A percentile compares a stretch with the other conserved stretches of the same genome.
Evolutionary conservation across 1,140 invertebrate genomes (phyloP).

Genomic region (Bombus fervidus): DNA sequence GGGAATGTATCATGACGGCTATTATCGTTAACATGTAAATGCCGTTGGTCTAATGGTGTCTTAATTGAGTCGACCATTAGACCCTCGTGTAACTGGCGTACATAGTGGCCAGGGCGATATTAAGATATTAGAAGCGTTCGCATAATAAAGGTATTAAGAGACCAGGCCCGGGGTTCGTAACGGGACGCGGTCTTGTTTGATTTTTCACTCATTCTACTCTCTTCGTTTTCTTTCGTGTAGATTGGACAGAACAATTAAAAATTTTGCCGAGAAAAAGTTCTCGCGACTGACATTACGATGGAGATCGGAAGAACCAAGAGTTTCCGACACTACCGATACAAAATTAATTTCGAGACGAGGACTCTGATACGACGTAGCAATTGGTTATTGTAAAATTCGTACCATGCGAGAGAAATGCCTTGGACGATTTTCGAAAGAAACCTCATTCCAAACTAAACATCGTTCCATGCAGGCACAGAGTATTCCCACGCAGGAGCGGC

Average conservation of each 20-base stretch:
- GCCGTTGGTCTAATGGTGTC: constrained; percentile 73
- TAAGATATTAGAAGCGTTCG: constrained; percentile 69
- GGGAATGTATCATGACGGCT: constrained; percentile 73
- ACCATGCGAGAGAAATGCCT: too few relatives aligned
- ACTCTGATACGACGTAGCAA: too few relatives aligned
- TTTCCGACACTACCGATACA: too few relatives aligned
- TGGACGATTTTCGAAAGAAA: too few relatives aligned
- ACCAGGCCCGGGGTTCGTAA: neutral
- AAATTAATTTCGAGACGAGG: too few relatives aligned
- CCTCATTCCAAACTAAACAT: too few relatives aligned
- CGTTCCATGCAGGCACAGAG: too few relatives aligned
- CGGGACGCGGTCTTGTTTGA: constrained; percentile 16
- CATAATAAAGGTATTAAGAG: constrained; percentile 66
- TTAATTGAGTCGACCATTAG: constrained; percentile 77
- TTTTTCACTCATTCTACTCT: neutral
- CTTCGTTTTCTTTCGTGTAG: neutral
- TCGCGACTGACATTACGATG: too few relatives aligned
- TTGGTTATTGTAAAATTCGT: too few relatives aligned
- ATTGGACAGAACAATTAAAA: neutral
- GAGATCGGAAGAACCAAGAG: too few relatives aligned
- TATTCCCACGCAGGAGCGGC: neutral
- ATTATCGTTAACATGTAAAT: constrained; percentile 78
- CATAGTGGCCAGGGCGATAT: constrained; percentile 56
- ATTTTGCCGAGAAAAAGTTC: neutral
- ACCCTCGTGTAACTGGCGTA: constrained; percentile 63